Conservation (phyloP, 2,797 vertebrate species). For the Crocidura indochinensis region DNA sequence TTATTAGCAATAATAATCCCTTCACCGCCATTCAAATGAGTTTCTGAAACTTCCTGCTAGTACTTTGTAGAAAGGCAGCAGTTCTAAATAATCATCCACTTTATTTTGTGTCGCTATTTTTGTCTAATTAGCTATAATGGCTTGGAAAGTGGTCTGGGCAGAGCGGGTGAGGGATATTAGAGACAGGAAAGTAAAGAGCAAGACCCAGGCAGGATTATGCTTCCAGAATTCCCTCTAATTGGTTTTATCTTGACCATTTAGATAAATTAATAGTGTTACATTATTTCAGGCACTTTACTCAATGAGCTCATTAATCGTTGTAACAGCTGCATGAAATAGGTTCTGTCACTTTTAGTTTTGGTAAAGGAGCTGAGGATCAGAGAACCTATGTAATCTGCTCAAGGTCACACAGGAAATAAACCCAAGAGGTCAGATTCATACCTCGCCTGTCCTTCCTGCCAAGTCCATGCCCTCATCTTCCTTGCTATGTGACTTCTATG, state of each 20-base stretch:
- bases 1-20: constrained; percentile 68
- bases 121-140: constrained; percentile 29
- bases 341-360: not conserved
- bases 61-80: not conserved
- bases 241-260: constrained; percentile 3
- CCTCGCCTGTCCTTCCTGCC: not conserved
- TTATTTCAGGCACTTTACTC: not conserved
- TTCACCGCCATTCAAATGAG: constrained; percentile 28
- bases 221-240: constrained; percentile 13
- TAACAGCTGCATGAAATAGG: not conserved
- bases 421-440: not conserved
- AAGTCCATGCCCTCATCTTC: not conserved
- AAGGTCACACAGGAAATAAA: constrained; percentile 9
- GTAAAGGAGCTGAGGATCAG: constrained; percentile 10
- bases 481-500: not conserved
- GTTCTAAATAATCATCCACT: not conserved
- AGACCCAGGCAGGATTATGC: not conserved
- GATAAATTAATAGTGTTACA: not conserved
- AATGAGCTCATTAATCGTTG: constrained; percentile 35
- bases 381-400: not conserved
- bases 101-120: constrained; percentile 58
- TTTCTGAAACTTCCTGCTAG: not conserved
- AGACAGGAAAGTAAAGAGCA: constrained; percentile 41
- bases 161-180: not conserved
- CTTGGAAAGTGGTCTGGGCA: constrained; percentile 40